A percentile compares a stretch with the other conserved stretches of the same genome.
Evolutionary conservation across 2,888 invertebrate species (phyloP).

Genomic region (Galeopsomyia nigrocyanea): DNA sequence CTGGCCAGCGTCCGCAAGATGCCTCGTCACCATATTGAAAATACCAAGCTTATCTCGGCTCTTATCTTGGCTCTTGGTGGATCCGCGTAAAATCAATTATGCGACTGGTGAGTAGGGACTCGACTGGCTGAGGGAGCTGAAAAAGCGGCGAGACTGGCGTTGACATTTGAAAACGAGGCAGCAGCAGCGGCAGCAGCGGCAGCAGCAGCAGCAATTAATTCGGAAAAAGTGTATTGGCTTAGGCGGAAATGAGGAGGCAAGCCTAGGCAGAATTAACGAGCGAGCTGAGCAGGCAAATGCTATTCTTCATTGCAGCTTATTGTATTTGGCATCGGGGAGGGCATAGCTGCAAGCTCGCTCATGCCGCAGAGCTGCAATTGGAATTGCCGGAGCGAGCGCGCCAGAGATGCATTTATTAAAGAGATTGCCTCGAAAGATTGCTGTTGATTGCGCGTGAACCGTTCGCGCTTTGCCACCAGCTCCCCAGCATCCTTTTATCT

Average conservation of each 20-base stretch:
- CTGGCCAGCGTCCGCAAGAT: slow-evolving; percentile 55
- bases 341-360: slow-evolving; percentile 55
- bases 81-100: slow-evolving; percentile 7
- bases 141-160: slow-evolving; percentile 24
- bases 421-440: slow-evolving; percentile 66
- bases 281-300: slow-evolving; percentile 29
- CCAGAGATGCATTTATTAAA: slow-evolving; percentile 65
- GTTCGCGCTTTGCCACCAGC: slow-evolving; percentile 53
- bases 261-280: slow-evolving; percentile 31
- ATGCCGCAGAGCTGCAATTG: slow-evolving; percentile 56
- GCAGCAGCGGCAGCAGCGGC: no score
- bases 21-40: slow-evolving; percentile 60
- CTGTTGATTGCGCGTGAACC: slow-evolving; percentile 63
- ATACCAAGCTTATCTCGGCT: slow-evolving; percentile 56
- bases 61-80: no score
- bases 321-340: slow-evolving; percentile 44
- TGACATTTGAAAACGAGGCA: slow-evolving; percentile 48
- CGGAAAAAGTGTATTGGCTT: slow-evolving; percentile 49
- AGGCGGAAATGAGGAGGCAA: slow-evolving; percentile 30
- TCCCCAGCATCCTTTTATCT: slow-evolving; percentile 18
- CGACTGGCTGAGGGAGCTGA: no score
- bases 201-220: no score
- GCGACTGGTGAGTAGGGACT: not conserved
- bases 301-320: slow-evolving; percentile 45
- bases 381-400: slow-evolving; percentile 57